These are phyloP conservation scores for Podotricha telesiphe DNA, from an alignment of 2,888 invertebrate species.

Conservation along the genomic window DNA sequence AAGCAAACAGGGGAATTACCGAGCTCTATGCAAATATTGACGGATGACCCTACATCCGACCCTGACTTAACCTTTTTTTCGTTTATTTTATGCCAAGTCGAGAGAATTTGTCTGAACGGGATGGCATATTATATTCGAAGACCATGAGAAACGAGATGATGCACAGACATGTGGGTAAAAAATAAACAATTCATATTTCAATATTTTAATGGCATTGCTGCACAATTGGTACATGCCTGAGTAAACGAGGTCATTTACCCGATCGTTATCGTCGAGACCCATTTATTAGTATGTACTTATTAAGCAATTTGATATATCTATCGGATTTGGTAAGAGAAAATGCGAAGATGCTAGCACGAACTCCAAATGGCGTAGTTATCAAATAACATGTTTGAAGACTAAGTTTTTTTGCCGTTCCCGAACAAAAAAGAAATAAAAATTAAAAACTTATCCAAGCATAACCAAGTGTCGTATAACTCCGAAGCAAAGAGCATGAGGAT, in stretches of 20 bases:
- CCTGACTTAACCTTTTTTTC: constrained; percentile 55
- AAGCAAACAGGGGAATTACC: constrained; percentile 61
- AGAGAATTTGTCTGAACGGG: constrained; percentile 46
- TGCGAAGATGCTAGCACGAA: too few relatives aligned
- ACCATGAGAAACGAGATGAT: constrained; percentile 24
- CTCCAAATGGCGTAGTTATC: too few relatives aligned
- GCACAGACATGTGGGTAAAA: neutral
- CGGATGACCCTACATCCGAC: constrained; percentile 51
- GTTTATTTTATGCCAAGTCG: constrained; percentile 47
- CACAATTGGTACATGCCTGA: neutral
- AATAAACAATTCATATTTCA: constrained; percentile 5
- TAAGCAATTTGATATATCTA: too few relatives aligned
- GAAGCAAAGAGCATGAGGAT: neutral
- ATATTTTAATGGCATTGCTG: neutral
- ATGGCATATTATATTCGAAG: constrained; percentile 32
- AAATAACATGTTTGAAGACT: too few relatives aligned
- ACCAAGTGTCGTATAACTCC: constrained; percentile 13
- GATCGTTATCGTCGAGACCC: too few relatives aligned
- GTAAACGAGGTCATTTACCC: neutral
- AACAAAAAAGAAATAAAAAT: too few relatives aligned
- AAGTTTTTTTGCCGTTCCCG: too few relatives aligned
- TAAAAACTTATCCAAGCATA: neutral
- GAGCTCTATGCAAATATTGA: constrained; percentile 63
- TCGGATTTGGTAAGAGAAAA: too few relatives aligned
- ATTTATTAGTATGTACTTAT: too few relatives aligned